Percentiles rank a stretch among this genome's conserved stretches.
Evolutionary conservation across 2,797 vertebrate species (phyloP).

Genomic region (Acanthurus leucopareius): DNA sequence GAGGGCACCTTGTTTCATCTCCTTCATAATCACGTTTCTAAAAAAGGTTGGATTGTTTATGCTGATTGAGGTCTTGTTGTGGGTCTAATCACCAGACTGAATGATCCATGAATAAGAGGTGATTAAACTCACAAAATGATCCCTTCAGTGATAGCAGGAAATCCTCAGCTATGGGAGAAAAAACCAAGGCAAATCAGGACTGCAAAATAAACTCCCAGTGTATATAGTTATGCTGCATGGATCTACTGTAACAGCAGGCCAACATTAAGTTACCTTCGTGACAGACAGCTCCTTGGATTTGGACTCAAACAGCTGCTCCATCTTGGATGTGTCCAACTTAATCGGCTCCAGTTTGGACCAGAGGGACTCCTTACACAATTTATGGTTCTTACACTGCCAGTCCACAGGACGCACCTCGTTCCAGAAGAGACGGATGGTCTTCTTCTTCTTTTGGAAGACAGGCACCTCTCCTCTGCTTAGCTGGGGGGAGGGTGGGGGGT

Average conservation of each 20-base stretch:
- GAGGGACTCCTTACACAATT: conserved; percentile 92
- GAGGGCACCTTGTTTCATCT: neutral
- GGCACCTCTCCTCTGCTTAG: conserved; percentile 89
- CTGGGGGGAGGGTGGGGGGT: conserved; percentile 91
- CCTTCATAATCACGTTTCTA: neutral
- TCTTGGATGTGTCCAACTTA: conserved; percentile 95
- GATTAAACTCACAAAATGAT: conserved; percentile 9
- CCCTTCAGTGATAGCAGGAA: conserved; percentile 11
- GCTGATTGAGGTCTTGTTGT: neutral
- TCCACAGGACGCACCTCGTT: conserved; percentile 95
- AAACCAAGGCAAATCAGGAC: neutral
- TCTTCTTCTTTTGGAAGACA: conserved; percentile 97
- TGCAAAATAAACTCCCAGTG: conserved; percentile 1
- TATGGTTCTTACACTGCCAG: conserved; percentile 93
- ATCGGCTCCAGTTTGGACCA: conserved; percentile 98
- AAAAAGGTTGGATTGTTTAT: neutral
- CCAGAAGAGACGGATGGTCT: conserved; percentile 99
- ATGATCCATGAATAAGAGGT: neutral
- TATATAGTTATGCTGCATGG: neutral
- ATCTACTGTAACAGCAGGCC: conserved; percentile 11
- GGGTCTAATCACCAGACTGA: neutral
- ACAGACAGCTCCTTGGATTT: conserved; percentile 98
- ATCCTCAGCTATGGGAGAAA: conserved; percentile 3
- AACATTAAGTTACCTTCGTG: conserved; percentile 90
- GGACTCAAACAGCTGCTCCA: conserved; percentile 98